A percentile compares a stretch with the other conserved stretches of the same genome.
phyloP scores from a whole-genome alignment of 2,113 vertebrate species.

The Cephalopterus ornatus region DNA sequence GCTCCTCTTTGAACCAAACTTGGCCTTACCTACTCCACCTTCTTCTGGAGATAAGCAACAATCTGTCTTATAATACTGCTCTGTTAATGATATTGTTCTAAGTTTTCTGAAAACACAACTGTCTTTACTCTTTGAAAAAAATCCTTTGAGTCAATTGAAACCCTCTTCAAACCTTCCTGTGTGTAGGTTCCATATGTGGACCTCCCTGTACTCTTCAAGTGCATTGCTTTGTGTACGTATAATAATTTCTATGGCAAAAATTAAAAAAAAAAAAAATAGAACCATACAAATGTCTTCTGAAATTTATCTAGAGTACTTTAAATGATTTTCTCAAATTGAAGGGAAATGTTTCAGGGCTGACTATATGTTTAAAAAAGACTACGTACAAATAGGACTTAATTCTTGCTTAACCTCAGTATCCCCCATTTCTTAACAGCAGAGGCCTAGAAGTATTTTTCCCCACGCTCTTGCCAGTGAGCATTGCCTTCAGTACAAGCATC shows the following conservation, averaged over 20 bases:
- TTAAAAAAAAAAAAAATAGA: background rate
- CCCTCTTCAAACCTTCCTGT: background rate
- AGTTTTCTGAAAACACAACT: conserved; percentile 41
- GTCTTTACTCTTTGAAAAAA: background rate
- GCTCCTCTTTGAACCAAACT: conserved; percentile 50
- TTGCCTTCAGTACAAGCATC: background rate
- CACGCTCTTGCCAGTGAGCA: accelerated
- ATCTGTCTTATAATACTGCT: background rate
- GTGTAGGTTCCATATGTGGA: background rate
- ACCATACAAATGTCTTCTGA: accelerated
- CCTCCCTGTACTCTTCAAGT: background rate
- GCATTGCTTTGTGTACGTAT: accelerated
- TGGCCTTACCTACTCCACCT: conserved; percentile 46
- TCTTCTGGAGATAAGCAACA: background rate
- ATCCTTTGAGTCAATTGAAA: background rate
- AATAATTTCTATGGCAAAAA: background rate
- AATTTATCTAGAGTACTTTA: background rate
- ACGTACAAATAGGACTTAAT: background rate
- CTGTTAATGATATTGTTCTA: background rate
- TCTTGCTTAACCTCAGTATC: background rate
- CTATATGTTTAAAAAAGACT: background rate
- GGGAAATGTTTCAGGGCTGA: background rate
- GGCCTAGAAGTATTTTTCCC: background rate
- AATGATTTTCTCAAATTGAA: background rate
- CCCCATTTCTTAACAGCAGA: background rate